A percentile compares a stretch with the other conserved stretches of the same genome.
phyloP scores from a whole-genome alignment of 1,140 invertebrate genomes.

The Drosophila obscura region DNA sequence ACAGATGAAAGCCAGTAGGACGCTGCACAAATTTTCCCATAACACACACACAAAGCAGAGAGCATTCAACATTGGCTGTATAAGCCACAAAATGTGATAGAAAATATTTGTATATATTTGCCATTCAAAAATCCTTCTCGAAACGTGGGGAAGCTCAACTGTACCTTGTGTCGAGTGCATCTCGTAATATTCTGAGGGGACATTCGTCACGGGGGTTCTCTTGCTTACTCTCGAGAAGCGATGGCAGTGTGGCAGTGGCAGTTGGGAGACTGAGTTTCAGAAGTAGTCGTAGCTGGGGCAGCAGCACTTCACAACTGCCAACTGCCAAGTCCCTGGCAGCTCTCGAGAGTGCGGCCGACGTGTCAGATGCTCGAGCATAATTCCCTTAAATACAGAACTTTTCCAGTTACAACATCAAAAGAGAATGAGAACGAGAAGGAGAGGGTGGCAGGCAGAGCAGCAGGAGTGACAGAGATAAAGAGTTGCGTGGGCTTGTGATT shows the following conservation, averaged over 20 bases:
- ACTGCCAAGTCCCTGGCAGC: constrained; percentile 48
- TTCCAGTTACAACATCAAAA: constrained; percentile 22
- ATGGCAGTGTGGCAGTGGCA: not conserved
- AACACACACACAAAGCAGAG: not conserved
- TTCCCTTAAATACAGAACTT: constrained; percentile 51
- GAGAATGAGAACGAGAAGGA: not conserved
- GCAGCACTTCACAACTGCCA: constrained; percentile 45
- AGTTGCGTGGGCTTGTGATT: too few relatives aligned
- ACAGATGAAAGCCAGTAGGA: too few relatives aligned
- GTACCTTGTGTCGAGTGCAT: constrained; percentile 14
- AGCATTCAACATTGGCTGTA: constrained; percentile 16
- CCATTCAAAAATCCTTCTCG: too few relatives aligned
- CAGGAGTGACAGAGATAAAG: not conserved
- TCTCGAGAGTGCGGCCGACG: constrained; percentile 50
- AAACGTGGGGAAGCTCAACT: not conserved
- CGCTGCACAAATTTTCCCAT: not conserved
- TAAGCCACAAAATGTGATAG: not conserved
- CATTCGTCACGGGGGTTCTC: constrained; percentile 33
- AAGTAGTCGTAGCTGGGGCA: constrained; percentile 29
- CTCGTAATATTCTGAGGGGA: constrained; percentile 32
- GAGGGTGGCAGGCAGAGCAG: not conserved
- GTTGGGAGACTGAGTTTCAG: constrained; percentile 7
- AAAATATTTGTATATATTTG: constrained; percentile 2
- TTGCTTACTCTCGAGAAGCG: not conserved
- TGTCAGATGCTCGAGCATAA: constrained; percentile 53